phyloP scores from a whole-genome alignment of 2,888 invertebrate genomes.

The Polyommatus iphigenia region DNA sequence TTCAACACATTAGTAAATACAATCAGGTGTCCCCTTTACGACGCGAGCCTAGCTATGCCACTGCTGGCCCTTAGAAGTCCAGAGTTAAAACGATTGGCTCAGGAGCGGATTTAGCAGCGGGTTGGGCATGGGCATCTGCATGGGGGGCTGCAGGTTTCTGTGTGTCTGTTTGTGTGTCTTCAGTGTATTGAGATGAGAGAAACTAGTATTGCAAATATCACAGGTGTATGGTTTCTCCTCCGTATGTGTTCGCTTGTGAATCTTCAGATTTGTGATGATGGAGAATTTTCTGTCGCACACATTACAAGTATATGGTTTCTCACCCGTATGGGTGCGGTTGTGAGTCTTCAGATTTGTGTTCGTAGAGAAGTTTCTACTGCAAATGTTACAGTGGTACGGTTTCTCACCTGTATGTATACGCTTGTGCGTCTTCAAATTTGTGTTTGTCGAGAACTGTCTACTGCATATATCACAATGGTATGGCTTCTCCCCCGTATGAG shows the following conservation, averaged over 20 bases:
- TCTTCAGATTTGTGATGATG: conserved; percentile 26
- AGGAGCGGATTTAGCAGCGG: not conserved
- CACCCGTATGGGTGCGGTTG: conserved; percentile 11
- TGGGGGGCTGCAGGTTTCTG: not conserved
- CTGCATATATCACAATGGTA: conserved; percentile 19
- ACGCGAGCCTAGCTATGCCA: conserved; percentile 10
- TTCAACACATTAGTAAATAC: not conserved
- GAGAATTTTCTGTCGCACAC: conserved; percentile 20
- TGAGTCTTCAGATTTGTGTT: conserved; percentile 17
- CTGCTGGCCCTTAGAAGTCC: conserved; percentile 13
- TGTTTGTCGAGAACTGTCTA: conserved; percentile 9
- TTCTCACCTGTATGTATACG: conserved; percentile 23
- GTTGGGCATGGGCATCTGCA: not conserved
- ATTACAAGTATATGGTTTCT: conserved; percentile 17
- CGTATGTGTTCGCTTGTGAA: conserved; percentile 14
- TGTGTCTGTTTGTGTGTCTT: conserved; percentile 25
- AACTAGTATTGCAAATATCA: conserved; percentile 5
- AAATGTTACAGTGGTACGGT: not conserved
- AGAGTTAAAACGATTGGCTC: conserved; percentile 16
- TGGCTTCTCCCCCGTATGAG: conserved; percentile 22
- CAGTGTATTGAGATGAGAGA: conserved; percentile 6
- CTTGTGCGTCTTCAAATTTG: conserved; percentile 19
- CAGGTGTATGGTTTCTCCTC: conserved; percentile 29
- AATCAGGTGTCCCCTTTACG: not conserved
- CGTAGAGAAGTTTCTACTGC: conserved; percentile 16